Base-by-base conservation (phyloP, 1,140 invertebrate genomes). In the Lasioglossum albipes region DNA sequence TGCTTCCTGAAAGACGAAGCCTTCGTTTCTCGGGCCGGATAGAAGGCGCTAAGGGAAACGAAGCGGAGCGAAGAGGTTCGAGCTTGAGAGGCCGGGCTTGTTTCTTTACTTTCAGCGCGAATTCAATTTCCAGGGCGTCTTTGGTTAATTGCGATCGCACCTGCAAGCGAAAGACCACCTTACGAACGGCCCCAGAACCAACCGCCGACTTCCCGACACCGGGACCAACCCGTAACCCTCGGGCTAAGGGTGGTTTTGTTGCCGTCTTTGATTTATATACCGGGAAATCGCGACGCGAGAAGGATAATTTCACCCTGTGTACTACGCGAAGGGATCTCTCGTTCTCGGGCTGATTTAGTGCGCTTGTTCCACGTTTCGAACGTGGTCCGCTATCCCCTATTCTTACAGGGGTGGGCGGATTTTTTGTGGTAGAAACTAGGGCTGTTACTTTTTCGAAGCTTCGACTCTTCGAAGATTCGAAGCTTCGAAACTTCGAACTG, bases 91-190 rank as follows among this genome's bases (percentile, higher is more conserved):
- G 54, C 18, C 16, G 20, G 59, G 65, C 59, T 81, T 72, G 79
- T 85, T 76, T 85, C 85, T 87, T 88, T 85, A 84, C 86, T 75
- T 79, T 89, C 82, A 70, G 79, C 84, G 82, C 79, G 84, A 89
- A 89, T 89, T 89, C 87, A 89, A 89, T 89, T 88, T 87, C 83
- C 85, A 76, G 79, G n/a, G n/a, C 83, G 88, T 82, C 84, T 88
- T 88, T 84, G 87, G 82, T 89, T 89, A 89, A 89, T 88, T 86
- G 85, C 78, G 68, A 85, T 81, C 77, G 76, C 83, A 76, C 77
- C 70, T 71, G 49, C 61, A n/a, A 18, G 20, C 57, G 9, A 12
- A 13, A 49, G 54, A 67, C 42, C 42, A 45, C 42, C 42, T 45
- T 12, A 1, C 1, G 2, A 42, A 59, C 65, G 65, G 41, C 45